A percentile compares a stretch with the other conserved stretches of the same genome.
Evolutionary conservation across 2,888 invertebrate genomes (phyloP).

Genomic region (Folsomia candida): DNA sequence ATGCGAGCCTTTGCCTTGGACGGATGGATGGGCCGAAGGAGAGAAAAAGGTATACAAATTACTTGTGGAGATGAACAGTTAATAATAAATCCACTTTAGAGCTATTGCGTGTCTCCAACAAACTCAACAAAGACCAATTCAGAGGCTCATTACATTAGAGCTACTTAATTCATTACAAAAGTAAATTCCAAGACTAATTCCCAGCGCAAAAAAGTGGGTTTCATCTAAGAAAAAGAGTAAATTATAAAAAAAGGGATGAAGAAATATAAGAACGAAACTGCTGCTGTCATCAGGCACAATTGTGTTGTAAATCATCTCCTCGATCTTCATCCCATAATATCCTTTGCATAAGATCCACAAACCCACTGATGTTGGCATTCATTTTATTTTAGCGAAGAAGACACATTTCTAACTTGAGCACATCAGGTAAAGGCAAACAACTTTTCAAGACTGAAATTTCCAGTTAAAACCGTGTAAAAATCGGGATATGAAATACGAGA

Average conservation of each 20-base stretch:
- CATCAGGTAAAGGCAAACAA: too few species aligned
- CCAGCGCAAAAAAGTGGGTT: background rate
- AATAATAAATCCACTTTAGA: background rate
- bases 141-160: background rate
- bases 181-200: background rate
- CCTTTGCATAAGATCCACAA: background rate
- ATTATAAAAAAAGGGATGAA: background rate
- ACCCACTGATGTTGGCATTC: background rate
- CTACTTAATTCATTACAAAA: background rate
- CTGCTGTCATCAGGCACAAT: background rate
- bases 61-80: background rate
- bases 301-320: background rate
- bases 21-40: too few species aligned
- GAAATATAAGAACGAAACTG: background rate
- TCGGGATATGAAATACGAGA: too few species aligned
- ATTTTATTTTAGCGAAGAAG: background rate
- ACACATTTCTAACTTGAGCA: background rate
- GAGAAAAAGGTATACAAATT: background rate
- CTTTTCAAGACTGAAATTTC: too few species aligned
- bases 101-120: background rate
- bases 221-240: background rate
- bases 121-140: background rate
- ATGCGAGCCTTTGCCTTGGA: too few species aligned
- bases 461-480: too few species aligned
- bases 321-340: background rate